phyloP scores from a whole-genome alignment of 2,888 invertebrate species.

The Lochmaea capreae region DNA sequence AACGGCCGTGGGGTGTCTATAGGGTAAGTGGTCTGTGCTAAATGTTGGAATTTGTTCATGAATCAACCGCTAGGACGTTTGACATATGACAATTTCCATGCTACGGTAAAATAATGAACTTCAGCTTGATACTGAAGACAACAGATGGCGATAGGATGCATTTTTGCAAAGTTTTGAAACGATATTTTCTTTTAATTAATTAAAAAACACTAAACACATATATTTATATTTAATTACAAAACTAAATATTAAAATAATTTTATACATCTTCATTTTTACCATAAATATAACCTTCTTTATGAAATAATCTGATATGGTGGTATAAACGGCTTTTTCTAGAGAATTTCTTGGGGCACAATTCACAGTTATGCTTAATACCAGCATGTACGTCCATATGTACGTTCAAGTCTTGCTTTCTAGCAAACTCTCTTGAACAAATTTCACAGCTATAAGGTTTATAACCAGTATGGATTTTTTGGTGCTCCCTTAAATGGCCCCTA shows the following conservation, averaged over 20 bases:
- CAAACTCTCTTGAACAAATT: constrained; percentile 27
- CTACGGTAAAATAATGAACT: not conserved
- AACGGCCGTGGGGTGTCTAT: too few species aligned
- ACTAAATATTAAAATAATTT: not conserved
- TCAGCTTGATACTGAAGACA: too few species aligned
- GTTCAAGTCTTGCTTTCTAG: constrained; percentile 29
- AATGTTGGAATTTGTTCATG: constrained; percentile 34
- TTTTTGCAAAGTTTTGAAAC: too few species aligned
- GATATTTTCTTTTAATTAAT: too few species aligned
- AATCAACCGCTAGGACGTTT: constrained; percentile 26
- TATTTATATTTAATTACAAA: too few species aligned
- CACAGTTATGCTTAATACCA: constrained; percentile 23
- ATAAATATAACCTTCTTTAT: not conserved
- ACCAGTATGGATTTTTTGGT: constrained; percentile 30
- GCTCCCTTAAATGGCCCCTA: constrained; percentile 28
- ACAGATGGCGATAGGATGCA: too few species aligned
- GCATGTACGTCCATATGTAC: constrained; percentile 33
- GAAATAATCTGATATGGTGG: constrained; percentile 15
- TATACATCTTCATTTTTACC: not conserved
- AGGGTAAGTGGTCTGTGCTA: too few species aligned
- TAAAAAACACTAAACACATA: too few species aligned
- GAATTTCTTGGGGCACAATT: constrained; percentile 23
- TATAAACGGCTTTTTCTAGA: constrained; percentile 30
- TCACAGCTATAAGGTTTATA: constrained; percentile 25
- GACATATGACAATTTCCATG: constrained; percentile 5